Evolutionary conservation across 35 echinoderm and acorn worm genomes (phyloP).

Genomic region (Diadema setosum): DNA sequence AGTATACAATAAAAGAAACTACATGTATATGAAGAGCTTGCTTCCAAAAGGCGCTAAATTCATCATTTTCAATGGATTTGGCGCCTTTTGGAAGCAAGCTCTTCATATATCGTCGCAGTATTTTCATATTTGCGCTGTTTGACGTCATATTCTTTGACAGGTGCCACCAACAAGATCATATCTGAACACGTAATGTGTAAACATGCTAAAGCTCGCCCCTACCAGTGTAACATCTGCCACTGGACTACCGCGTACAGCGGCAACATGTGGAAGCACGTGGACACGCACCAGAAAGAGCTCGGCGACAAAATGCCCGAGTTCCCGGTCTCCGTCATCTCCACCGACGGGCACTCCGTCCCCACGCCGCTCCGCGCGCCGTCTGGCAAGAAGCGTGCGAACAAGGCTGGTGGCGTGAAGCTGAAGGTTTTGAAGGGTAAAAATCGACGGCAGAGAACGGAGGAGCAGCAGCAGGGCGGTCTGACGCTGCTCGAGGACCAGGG

Average conservation of each 20-base stretch:
- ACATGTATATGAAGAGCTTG: too few species aligned
- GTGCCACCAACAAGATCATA: constrained; percentile 89
- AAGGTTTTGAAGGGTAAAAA: not conserved
- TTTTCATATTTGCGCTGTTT: too few species aligned
- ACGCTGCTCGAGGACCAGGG: not conserved
- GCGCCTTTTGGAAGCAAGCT: too few species aligned
- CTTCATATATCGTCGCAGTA: too few species aligned
- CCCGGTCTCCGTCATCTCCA: constrained; percentile 49
- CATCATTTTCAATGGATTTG: too few species aligned
- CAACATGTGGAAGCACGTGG: constrained; percentile 95
- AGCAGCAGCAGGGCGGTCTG: not conserved
- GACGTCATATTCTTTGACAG: too few species aligned
- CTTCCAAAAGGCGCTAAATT: too few species aligned
- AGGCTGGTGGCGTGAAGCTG: not conserved
- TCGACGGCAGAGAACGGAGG: not conserved
- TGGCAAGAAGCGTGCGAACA: constrained; percentile 12
- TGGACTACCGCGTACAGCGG: constrained; percentile 87
- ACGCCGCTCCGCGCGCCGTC: constrained; percentile 27
- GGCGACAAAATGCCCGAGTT: constrained; percentile 47
- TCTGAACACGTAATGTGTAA: constrained; percentile 90
- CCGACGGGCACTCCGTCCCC: constrained; percentile 30
- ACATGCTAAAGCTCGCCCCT: constrained; percentile 62
- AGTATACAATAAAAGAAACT: too few species aligned
- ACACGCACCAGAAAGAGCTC: constrained; percentile 68
- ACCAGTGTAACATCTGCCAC: constrained; percentile 65